Evolutionary conservation across 37 sponge, comb jelly and placozoan species (phyloP).

Genomic region (Beroe forskalii): DNA sequence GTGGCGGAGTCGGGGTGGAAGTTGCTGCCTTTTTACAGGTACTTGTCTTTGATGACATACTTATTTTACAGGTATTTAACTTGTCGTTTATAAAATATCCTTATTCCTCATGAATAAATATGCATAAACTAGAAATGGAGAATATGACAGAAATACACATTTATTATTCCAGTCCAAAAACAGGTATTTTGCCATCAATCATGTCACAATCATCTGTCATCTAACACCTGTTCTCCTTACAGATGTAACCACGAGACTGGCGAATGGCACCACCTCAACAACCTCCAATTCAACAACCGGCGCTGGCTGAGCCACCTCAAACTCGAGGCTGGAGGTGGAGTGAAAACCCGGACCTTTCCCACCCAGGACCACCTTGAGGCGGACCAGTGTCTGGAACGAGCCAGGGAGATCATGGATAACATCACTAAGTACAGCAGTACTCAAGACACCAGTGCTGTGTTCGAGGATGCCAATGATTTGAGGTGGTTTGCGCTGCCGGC

Average conservation of each 20-base stretch:
- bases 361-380: background rate
- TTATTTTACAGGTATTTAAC: no score
- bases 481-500: slow-evolving; percentile 85
- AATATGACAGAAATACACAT: background rate
- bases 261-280: slow-evolving; percentile 70
- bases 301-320: slow-evolving; percentile 63
- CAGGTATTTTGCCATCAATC: no score
- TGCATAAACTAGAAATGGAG: no score
- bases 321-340: background rate
- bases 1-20: slow-evolving; percentile 90
- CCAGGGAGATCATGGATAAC: slow-evolving; percentile 66
- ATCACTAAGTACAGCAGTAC: slow-evolving; percentile 20
- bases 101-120: no score
- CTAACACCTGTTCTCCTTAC: no score
- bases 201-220: no score
- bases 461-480: slow-evolving; percentile 68
- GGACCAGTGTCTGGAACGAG: slow-evolving; percentile 68
- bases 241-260: slow-evolving; percentile 76
- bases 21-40: slow-evolving; percentile 71
- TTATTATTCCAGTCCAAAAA: no score
- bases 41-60: no score
- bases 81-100: no score
- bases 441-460: slow-evolving; percentile 42
- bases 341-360: background rate
- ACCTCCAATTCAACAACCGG: slow-evolving; percentile 68